phyloP scores from a whole-genome alignment of 1,140 invertebrate species.

The Atta texana region DNA sequence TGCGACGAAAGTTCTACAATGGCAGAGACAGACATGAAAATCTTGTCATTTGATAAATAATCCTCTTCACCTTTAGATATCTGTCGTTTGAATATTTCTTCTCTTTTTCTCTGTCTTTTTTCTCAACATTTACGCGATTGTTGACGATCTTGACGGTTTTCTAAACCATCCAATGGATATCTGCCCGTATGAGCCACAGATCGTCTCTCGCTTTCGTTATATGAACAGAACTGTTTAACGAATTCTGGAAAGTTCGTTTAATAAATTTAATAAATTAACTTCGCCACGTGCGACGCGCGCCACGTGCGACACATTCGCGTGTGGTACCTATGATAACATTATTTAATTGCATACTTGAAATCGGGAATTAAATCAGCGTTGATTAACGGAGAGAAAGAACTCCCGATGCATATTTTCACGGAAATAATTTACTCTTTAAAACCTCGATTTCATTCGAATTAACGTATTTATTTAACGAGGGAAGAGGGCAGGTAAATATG shows the following conservation, averaged over 20 bases:
- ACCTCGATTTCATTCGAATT: not conserved
- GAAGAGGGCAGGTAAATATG: not conserved
- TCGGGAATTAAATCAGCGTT: not conserved
- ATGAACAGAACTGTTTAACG: not conserved
- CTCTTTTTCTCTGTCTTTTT: not conserved
- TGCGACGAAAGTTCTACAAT: no score
- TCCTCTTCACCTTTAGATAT: not conserved
- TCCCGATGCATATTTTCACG: not conserved
- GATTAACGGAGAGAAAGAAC: constrained; percentile 2
- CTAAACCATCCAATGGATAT: no score
- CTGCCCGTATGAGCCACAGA: not conserved
- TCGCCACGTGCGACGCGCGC: not conserved
- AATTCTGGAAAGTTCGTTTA: not conserved
- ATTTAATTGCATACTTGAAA: constrained; percentile 18
- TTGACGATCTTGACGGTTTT: not conserved
- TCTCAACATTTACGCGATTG: not conserved
- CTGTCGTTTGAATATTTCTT: not conserved
- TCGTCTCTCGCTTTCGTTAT: not conserved
- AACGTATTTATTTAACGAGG: not conserved
- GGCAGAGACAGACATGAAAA: not conserved
- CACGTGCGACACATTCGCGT: not conserved
- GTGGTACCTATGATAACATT: not conserved
- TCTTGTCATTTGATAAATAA: not conserved
- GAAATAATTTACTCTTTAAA: constrained; percentile 11
- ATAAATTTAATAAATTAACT: constrained; percentile 19